These are phyloP conservation scores for Lordiphosa stackelbergi DNA, from an alignment of 1,140 invertebrate genomes.

Conservation along the genomic window DNA sequence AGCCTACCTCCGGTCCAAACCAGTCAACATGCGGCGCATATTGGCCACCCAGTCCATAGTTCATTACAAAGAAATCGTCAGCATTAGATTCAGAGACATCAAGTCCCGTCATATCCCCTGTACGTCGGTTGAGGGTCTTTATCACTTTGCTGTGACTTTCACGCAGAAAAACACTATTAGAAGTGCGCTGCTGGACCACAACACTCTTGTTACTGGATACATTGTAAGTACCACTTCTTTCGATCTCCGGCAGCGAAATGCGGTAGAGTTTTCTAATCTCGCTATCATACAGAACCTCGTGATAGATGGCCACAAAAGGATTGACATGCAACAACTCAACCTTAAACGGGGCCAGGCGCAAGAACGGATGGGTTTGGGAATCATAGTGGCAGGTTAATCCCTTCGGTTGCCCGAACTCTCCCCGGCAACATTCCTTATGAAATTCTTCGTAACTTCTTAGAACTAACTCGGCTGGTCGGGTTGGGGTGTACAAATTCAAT, in stretches of 20 bases:
- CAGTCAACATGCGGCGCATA: constrained; percentile 10
- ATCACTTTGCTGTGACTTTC: not conserved
- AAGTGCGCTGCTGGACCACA: not conserved
- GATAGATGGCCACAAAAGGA: constrained; percentile 10
- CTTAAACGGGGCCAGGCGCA: constrained; percentile 11
- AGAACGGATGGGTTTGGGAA: not conserved
- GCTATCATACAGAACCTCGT: constrained; percentile 9
- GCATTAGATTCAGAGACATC: not conserved
- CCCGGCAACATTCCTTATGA: constrained; percentile 1
- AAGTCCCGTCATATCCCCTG: constrained; percentile 4
- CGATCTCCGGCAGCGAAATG: not conserved
- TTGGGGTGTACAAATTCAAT: not conserved
- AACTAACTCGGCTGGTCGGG: not conserved
- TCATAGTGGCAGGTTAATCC: constrained; percentile 10
- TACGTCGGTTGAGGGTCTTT: not conserved
- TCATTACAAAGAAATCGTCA: constrained; percentile 5
- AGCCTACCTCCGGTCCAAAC: constrained; percentile 3
- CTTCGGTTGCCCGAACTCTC: not conserved
- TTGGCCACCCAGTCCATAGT: constrained; percentile 11
- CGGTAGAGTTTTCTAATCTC: constrained; percentile 6
- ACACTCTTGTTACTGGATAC: not conserved
- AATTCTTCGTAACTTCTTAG: not conserved
- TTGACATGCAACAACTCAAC: constrained; percentile 3
- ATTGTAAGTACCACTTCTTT: not conserved
- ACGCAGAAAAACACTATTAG: not conserved